Conservation (phyloP, 2,888 invertebrate species). For the Limnephilus rhombicus region DNA sequence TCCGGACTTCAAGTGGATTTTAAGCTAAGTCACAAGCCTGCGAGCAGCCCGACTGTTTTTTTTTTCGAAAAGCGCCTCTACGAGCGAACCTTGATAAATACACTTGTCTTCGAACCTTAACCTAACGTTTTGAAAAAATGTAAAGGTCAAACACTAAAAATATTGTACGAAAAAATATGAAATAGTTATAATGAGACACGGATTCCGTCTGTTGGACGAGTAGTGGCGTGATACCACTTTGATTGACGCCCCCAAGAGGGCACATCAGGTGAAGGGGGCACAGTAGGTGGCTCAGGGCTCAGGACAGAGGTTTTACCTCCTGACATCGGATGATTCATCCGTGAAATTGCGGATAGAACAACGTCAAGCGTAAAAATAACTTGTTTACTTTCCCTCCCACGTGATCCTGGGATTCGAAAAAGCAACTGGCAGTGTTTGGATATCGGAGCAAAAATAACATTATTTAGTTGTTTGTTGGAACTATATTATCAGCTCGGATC, state of each 20-base stretch:
- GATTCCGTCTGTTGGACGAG: neutral
- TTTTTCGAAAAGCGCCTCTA: too few species aligned
- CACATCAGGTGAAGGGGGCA: neutral
- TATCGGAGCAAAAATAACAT: neutral
- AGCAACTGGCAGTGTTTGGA: slow-evolving; percentile 8
- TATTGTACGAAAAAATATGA: neutral
- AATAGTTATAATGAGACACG: neutral
- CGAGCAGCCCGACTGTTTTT: too few species aligned
- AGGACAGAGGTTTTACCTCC: slow-evolving; percentile 45
- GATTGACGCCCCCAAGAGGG: slow-evolving; percentile 46
- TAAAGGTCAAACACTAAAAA: neutral
- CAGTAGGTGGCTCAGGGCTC: neutral
- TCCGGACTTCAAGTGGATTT: too few species aligned
- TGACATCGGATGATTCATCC: slow-evolving; percentile 62
- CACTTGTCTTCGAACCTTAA: too few species aligned
- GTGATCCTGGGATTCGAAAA: slow-evolving; percentile 31
- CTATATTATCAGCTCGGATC: neutral
- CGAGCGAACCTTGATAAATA: too few species aligned
- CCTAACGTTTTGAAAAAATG: neutral
- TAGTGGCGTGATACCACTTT: slow-evolving; percentile 16
- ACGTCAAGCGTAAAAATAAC: slow-evolving; percentile 61
- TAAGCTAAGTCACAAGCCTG: too few species aligned
- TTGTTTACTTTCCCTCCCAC: slow-evolving; percentile 60
- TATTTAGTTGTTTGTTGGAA: neutral
- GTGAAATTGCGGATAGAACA: slow-evolving; percentile 64